Evolutionary conservation across 2,888 invertebrate genomes (phyloP).

Genomic region (Drosophila paranaensis): DNA sequence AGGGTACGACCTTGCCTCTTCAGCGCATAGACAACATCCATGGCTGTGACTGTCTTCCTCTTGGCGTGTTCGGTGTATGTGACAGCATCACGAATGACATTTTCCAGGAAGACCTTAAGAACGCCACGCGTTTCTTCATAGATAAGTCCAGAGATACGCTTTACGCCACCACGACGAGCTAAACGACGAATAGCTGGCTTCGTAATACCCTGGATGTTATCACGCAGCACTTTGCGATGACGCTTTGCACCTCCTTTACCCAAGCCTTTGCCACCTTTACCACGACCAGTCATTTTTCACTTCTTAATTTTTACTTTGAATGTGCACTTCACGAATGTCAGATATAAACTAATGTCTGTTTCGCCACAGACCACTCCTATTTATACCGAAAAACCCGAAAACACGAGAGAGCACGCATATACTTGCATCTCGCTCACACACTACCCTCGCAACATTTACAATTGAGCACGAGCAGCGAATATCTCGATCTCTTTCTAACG

Average conservation of each 20-base stretch:
- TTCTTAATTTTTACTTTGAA: conserved; percentile 89
- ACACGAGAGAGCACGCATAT: background rate
- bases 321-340: conserved; percentile 79
- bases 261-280: conserved; percentile 91
- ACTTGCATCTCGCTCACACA: background rate
- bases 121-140: conserved; percentile 93
- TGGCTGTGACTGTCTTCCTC: conserved; percentile 22
- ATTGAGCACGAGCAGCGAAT: conserved; percentile 13
- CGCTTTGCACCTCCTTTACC: conserved; percentile 93
- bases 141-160: conserved; percentile 90
- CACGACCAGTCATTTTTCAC: conserved; percentile 91
- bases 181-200: conserved; percentile 91
- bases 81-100: conserved; percentile 89
- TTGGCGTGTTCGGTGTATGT: conserved; percentile 22
- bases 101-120: conserved; percentile 88
- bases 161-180: conserved; percentile 89
- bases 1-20: conserved; percentile 91
- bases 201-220: conserved; percentile 88
- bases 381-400: conserved; percentile 7
- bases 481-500: background rate
- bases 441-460: background rate
- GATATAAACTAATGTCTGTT: background rate
- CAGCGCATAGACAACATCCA: conserved; percentile 90
- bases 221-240: conserved; percentile 92
- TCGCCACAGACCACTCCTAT: background rate